Evolutionary conservation across 2,888 invertebrate species (phyloP).

Genomic region (Epirrhoe alternata): DNA sequence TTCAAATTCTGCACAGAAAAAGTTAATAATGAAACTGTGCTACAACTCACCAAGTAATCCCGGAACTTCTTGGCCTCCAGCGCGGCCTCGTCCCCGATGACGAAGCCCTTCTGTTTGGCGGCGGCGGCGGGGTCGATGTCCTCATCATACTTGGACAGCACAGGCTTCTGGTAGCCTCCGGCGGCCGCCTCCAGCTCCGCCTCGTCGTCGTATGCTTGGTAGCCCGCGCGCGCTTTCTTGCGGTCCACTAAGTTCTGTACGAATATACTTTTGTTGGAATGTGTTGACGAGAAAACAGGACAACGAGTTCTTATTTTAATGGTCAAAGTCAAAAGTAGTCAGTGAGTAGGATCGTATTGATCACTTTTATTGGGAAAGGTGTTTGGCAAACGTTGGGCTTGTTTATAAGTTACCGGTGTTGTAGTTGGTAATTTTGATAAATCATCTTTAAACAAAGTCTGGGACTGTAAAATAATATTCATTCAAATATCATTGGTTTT

Average conservation of each 20-base stretch:
- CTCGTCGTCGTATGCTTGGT: constrained; percentile 94
- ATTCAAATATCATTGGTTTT: no score
- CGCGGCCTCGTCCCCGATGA: constrained; percentile 88
- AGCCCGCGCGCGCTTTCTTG: constrained; percentile 92
- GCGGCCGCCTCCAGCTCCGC: constrained; percentile 89
- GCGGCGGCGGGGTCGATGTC: constrained; percentile 89
- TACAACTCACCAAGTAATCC: constrained; percentile 68
- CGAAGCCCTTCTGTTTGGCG: constrained; percentile 87
- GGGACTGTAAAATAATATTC: no score
- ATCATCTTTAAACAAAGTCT: no score
- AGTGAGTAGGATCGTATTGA: no score
- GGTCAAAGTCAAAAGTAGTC: no score
- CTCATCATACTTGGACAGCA: constrained; percentile 97
- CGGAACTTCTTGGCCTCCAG: constrained; percentile 82
- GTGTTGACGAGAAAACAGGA: neutral
- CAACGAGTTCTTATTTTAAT: no score
- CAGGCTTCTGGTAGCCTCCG: constrained; percentile 86
- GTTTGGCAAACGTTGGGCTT: no score
- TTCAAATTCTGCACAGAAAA: neutral
- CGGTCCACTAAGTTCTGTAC: constrained; percentile 91
- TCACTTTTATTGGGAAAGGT: no score
- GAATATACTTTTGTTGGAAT: neutral
- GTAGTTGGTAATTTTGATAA: no score
- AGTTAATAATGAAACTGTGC: neutral
- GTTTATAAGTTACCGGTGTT: no score